A percentile compares a stretch with the other conserved stretches of the same genome.
phyloP scores from a whole-genome alignment of 2,113 vertebrate species.

The Oreotrochilus melanogaster region DNA sequence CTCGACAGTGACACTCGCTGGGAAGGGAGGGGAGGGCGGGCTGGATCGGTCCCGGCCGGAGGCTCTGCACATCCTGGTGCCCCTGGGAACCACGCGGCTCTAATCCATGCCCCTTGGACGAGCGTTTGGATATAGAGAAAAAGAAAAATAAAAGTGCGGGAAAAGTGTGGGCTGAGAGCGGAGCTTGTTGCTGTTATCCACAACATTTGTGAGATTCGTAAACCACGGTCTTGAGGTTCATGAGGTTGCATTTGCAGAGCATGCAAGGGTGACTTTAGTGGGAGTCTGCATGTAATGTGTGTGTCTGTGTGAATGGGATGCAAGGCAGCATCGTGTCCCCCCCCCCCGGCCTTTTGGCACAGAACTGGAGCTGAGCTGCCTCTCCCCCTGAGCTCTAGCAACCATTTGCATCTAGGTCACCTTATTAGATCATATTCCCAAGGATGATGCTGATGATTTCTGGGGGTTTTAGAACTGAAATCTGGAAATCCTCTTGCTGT shows the following conservation, averaged over 20 bases:
- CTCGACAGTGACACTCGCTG: constrained; percentile 46
- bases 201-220: background rate
- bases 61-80: rapidly evolving
- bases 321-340: rapidly evolving
- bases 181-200: background rate
- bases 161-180: background rate
- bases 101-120: background rate
- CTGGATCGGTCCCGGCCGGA: too few species aligned
- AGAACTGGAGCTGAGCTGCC: background rate
- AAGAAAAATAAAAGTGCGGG: too few species aligned
- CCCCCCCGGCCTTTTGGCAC: background rate
- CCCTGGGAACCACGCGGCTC: background rate
- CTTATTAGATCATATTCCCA: background rate
- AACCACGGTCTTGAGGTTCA: background rate
- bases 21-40: background rate
- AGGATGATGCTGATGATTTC: constrained; percentile 27
- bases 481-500: constrained; percentile 17
- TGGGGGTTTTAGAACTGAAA: constrained; percentile 1
- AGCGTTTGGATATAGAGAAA: background rate
- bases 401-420: constrained; percentile 51
- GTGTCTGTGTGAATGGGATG: background rate
- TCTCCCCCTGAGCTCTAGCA: background rate
- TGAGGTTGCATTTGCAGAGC: background rate
- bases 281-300: background rate
- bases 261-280: rapidly evolving